Conservation (phyloP, 1,140 invertebrate genomes). For the Vanessa tameamea region DNA sequence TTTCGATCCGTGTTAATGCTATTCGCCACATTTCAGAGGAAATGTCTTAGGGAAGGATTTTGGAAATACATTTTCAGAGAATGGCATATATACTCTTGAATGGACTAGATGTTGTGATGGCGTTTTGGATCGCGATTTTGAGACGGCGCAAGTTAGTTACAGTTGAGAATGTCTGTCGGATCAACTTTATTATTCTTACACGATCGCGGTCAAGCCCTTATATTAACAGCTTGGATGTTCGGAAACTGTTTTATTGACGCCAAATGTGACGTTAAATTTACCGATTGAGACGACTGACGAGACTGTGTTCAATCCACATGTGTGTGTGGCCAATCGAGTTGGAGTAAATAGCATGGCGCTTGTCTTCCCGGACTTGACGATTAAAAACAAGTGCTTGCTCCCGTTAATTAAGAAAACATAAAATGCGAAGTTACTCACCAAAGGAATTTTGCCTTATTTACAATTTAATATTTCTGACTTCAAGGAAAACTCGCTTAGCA, state of each 20-base stretch:
- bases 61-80: too few relatives aligned
- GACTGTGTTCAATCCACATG: background rate
- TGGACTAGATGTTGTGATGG: too few relatives aligned
- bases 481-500: too few relatives aligned
- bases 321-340: background rate
- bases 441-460: too few relatives aligned
- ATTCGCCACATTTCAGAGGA: background rate
- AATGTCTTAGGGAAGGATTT: too few relatives aligned
- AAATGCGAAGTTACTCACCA: background rate
- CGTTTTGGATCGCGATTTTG: too few relatives aligned
- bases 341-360: background rate
- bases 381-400: background rate
- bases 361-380: background rate
- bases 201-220: too few relatives aligned
- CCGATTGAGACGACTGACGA: background rate
- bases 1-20: background rate
- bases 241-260: background rate
- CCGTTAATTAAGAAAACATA: background rate
- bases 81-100: too few relatives aligned
- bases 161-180: background rate
- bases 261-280: background rate
- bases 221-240: background rate
- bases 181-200: conserved; percentile 1
- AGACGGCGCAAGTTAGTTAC: too few relatives aligned
- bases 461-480: too few relatives aligned